Conservation (phyloP, 2,888 invertebrate species). For the Polylopha cassiicola region DNA sequence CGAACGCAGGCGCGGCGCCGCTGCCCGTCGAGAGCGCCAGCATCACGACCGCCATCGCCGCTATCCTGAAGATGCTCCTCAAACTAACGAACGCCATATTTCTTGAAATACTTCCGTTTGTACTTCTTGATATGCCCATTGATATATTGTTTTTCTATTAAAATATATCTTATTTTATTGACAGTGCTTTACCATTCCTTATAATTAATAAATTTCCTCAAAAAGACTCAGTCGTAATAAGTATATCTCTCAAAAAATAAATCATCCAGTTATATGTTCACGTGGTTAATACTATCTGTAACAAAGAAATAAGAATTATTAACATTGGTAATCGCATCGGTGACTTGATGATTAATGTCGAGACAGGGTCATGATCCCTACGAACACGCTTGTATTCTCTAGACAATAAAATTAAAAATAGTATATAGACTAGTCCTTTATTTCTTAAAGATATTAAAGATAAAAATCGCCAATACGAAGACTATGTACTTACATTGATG, state of each 20-base stretch:
- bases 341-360: background rate
- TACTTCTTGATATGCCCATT: conserved; percentile 52
- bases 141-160: conserved; percentile 26
- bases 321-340: background rate
- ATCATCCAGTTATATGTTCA: conserved; percentile 33
- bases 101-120: conserved; percentile 36
- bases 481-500: conserved; percentile 26
- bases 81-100: conserved; percentile 56
- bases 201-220: no score
- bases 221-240: no score
- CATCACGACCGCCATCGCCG: conserved; percentile 48
- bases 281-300: conserved; percentile 53
- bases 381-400: no score
- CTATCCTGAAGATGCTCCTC: conserved; percentile 55
- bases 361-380: background rate
- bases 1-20: conserved; percentile 65
- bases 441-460: background rate
- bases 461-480: conserved; percentile 4
- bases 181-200: no score
- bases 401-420: no score
- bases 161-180: no score
- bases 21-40: conserved; percentile 54
- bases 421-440: background rate
- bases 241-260: conserved; percentile 41
- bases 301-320: conserved; percentile 39